Conservation (phyloP, 2,113 vertebrate genomes). For the Bubo bubo region DNA sequence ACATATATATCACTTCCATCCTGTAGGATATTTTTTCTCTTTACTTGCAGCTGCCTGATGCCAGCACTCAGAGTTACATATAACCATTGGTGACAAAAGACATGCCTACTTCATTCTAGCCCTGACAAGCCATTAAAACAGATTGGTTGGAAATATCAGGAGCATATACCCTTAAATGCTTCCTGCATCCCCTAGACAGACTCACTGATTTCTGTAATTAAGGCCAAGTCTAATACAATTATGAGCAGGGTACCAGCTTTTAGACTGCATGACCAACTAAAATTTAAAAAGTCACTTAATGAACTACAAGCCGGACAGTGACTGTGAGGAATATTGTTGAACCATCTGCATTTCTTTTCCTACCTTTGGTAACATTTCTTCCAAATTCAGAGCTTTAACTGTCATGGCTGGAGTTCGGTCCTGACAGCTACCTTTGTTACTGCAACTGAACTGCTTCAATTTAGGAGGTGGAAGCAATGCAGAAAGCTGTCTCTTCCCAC, state of each 20-base stretch:
- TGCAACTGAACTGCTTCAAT: background rate
- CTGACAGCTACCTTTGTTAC: background rate
- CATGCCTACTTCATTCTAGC: background rate
- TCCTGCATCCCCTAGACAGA: background rate
- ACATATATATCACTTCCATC: background rate
- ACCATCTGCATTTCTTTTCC: background rate
- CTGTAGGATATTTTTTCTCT: background rate
- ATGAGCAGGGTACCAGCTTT: too few relatives aligned
- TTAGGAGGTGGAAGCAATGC: background rate
- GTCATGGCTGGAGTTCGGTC: background rate
- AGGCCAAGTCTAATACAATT: background rate
- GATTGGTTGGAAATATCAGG: background rate
- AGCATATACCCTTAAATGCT: background rate
- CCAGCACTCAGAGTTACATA: background rate
- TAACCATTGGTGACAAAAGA: background rate
- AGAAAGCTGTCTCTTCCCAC: background rate
- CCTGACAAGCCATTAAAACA: background rate
- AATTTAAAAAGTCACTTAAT: background rate
- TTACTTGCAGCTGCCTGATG: background rate
- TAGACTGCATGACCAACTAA: background rate
- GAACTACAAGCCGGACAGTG: background rate
- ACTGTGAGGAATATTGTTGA: background rate
- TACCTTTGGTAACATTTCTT: background rate
- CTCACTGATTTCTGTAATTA: background rate
- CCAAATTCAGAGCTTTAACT: background rate